Conservation (phyloP, 2,113 vertebrate genomes). For the Pagrus major region DNA sequence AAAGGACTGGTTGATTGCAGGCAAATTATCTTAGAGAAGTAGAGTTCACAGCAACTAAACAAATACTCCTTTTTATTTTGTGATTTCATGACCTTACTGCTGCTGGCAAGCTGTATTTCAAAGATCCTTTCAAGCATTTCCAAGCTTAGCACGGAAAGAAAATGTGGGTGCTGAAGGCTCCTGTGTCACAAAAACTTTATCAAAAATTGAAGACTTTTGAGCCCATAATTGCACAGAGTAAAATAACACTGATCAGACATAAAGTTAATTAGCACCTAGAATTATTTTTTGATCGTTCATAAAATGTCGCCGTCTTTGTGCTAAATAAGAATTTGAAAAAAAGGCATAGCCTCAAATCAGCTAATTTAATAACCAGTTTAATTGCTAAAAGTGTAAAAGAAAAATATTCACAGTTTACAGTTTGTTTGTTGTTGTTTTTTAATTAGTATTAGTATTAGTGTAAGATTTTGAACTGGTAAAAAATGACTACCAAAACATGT, state of each 20-base stretch:
- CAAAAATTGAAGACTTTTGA: neutral
- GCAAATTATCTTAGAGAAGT: slow-evolving; percentile 9
- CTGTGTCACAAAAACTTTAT: neutral
- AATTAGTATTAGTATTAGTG: no score
- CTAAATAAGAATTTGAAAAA: neutral
- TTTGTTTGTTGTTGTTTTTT: no score
- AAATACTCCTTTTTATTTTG: neutral
- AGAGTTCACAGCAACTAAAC: slow-evolving; percentile 4
- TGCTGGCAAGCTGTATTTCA: neutral
- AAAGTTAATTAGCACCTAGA: neutral
- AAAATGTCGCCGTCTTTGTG: neutral
- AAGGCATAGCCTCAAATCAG: neutral
- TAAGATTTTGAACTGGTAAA: neutral
- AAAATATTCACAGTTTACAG: no score
- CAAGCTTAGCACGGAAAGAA: neutral
- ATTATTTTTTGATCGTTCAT: neutral
- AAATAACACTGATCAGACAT: neutral
- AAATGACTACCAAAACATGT: neutral
- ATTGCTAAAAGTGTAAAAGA: neutral
- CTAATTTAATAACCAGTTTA: neutral
- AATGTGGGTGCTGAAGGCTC: neutral
- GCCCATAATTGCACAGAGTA: neutral
- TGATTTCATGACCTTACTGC: slow-evolving; percentile 4
- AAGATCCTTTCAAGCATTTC: neutral
- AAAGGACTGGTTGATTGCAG: slow-evolving; percentile 7